A percentile compares a stretch with the other conserved stretches of the same genome.
These are phyloP conservation scores for Progne subis DNA, from an alignment of 2,113 vertebrate species.

Conservation along the genomic window DNA sequence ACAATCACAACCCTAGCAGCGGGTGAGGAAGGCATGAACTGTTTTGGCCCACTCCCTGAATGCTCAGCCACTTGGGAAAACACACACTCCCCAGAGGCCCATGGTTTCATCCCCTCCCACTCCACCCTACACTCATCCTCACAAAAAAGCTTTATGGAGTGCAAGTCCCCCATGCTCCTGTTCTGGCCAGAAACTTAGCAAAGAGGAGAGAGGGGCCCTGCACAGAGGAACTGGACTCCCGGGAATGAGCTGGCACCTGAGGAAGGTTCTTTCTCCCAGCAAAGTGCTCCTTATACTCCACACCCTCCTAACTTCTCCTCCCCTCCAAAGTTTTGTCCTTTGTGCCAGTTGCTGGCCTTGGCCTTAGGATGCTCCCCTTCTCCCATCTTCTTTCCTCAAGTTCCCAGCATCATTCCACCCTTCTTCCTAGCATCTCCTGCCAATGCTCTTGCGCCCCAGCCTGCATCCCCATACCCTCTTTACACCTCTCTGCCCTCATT, in stretches of 20 bases:
- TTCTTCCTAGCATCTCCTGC: not conserved
- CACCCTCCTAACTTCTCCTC: not conserved
- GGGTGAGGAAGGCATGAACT: conserved; percentile 20
- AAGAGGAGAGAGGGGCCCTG: not conserved
- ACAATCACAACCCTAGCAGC: conserved; percentile 41
- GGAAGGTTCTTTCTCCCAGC: not conserved
- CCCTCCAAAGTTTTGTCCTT: not conserved
- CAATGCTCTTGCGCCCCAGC: not conserved
- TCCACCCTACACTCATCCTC: not conserved
- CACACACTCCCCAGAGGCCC: not conserved
- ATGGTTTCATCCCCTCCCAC: not conserved
- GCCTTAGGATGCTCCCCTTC: not conserved
- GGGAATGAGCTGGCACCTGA: not conserved
- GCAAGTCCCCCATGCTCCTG: not conserved
- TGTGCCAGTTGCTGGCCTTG: not conserved
- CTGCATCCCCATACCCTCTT: rapidly evolving
- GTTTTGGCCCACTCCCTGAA: conserved; percentile 8
- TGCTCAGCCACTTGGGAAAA: conserved; percentile 18
- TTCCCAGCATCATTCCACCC: not conserved
- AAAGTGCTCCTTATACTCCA: not conserved
- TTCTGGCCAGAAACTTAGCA: not conserved
- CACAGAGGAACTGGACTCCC: not conserved
- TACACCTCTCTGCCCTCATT: not conserved
- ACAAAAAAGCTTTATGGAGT: not conserved
- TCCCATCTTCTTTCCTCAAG: not conserved